Percentiles rank a stretch among this genome's conserved stretches.
These are phyloP conservation scores for Melanotaenia duboulayi DNA, from an alignment of 2,113 vertebrate genomes.

Conservation along the genomic window DNA sequence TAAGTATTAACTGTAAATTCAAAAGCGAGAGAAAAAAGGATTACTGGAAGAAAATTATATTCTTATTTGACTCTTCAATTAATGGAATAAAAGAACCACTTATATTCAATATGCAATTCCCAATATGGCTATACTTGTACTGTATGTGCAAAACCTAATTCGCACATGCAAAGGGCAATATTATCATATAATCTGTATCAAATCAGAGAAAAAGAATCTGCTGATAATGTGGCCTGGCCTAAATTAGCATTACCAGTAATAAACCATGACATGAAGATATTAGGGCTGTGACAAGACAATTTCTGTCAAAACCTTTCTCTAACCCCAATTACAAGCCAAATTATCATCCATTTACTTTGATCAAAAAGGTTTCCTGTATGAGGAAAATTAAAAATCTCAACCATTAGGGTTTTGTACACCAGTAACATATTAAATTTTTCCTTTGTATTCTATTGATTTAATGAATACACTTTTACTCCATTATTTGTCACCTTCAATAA, in stretches of 20 bases:
- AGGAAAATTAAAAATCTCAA: neutral
- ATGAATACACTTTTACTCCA: neutral
- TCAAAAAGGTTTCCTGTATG: slow-evolving; percentile 42
- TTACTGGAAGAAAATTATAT: too few species aligned
- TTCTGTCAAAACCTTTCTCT: slow-evolving; percentile 76
- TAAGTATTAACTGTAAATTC: neutral
- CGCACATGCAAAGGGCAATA: slow-evolving; percentile 12
- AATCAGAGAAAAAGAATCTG: slow-evolving; percentile 53
- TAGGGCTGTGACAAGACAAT: slow-evolving; percentile 74
- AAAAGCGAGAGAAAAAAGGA: neutral
- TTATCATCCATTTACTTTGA: slow-evolving; percentile 69
- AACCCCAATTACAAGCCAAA: slow-evolving; percentile 79
- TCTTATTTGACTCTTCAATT: too few species aligned
- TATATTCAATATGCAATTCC: neutral
- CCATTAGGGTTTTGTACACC: too few species aligned
- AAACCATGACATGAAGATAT: slow-evolving; percentile 76
- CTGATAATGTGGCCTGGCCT: slow-evolving; percentile 44
- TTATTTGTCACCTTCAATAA: neutral
- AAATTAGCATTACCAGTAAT: slow-evolving; percentile 75
- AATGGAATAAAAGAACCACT: neutral
- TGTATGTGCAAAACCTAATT: neutral
- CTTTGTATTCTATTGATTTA: neutral
- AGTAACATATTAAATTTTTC: neutral
- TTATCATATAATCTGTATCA: slow-evolving; percentile 55
- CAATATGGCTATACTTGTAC: neutral